Evolutionary conservation across 2,113 vertebrate species (phyloP), one percentile per base, ranked within the genome.

Genomic region (Siniperca chuatsi): DNA sequence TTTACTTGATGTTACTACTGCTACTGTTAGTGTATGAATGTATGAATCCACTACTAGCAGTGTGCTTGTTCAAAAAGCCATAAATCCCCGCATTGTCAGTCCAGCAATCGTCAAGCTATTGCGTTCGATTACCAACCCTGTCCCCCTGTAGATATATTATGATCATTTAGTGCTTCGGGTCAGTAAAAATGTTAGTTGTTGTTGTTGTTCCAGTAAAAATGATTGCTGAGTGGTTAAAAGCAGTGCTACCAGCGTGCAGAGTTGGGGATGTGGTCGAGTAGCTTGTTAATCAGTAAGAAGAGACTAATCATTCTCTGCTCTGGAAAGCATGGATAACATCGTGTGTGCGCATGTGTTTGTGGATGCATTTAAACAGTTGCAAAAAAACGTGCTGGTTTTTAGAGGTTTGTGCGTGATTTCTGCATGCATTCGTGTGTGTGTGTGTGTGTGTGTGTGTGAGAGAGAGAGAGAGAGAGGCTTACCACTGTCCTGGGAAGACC

Each of bases 221-320:
- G 23, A 58, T 15, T 60, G 23, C 0, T 13, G 1, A 54, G 61
- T 20, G 5, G 44, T 57, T 29, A 20, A 65, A 9, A 42, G 52
- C 4, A 0, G 50, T 1, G 60, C 21, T n/a, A 15, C 9, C 29
- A 10, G 62, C 6, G 21, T 50, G 21, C 48, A 37, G 75, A 58
- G 37, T 8, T 4, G 29, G 8, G 29, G 52, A 83, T 57, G 58
- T 73, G 33, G 50, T 79, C 29, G 0, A 67, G 40, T 11, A 20
- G n/a, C 33, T 54, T n/a, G 78, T 82, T 81, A 68, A 85, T 83
- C 73, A 79, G 72, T n/a, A 46, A 46, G 29, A 37, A 52, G 64
- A 87, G 13, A 72, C 3, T 65, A 48, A 68, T 79, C 62, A 18
- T 25, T 55, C 50, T 77, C 13, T 11, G 6, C 48, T 55, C 50